Conservation (phyloP, 2,797 vertebrate species). For the Leucoraja ocellata region DNA sequence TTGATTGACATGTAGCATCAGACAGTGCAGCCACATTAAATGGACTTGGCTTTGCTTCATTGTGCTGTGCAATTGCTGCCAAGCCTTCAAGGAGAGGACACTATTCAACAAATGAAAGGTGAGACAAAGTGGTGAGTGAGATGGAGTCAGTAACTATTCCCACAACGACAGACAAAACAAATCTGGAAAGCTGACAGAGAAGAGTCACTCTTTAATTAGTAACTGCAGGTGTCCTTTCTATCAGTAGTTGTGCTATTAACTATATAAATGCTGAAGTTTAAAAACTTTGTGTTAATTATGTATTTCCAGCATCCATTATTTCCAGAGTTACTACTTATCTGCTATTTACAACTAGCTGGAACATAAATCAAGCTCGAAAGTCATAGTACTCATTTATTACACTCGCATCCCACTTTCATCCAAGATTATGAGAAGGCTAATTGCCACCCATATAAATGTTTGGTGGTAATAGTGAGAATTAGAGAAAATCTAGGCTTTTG, state of each 20-base stretch:
- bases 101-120: constrained; percentile 34
- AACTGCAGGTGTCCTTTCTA: background rate
- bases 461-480: background rate
- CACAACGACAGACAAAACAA: constrained; percentile 11
- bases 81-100: background rate
- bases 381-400: background rate
- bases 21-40: background rate
- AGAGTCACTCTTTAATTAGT: constrained; percentile 4
- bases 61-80: constrained; percentile 24
- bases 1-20: constrained; percentile 15
- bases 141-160: constrained; percentile 22
- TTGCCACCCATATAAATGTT: background rate
- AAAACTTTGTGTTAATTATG: background rate
- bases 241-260: background rate
- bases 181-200: background rate
- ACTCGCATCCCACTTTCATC: background rate
- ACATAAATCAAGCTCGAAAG: background rate
- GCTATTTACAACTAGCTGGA: background rate
- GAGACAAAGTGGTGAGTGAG: constrained; percentile 28
- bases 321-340: background rate
- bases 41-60: constrained; percentile 21
- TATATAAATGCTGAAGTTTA: constrained; percentile 5
- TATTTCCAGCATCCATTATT: background rate
- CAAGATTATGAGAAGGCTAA: background rate
- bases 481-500: background rate